Evolutionary conservation across 2,888 invertebrate genomes (phyloP), one percentile per base, ranked within the genome.

Genomic region (Dicyrtoma fusca): DNA sequence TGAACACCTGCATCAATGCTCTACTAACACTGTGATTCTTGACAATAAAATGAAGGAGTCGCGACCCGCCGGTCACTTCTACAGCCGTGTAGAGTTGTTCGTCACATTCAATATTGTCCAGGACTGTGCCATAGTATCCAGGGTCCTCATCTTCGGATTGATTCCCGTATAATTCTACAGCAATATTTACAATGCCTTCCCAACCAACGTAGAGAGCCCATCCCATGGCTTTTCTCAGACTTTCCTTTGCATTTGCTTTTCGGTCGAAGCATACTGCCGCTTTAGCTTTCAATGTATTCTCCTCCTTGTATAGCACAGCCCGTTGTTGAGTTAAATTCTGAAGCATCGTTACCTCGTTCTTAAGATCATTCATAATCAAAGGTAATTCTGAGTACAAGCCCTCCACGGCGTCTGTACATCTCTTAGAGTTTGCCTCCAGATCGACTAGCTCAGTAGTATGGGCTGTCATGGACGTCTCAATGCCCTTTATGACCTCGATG

Each of bases 51-150:
- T 77, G 34, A 13, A 68, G 21, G 0, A 74, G 23, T 62, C 64
- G 73, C 17, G 42, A 63, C 23, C 77, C 77, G 26, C 57, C 77
- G 8, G 75, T 71, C 4, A 49, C 69, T 71, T 79, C 77, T 8
- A 77, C 71, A 4, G 77, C 77, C 0, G 57, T 45, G 49, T 73
- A 71, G 8, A 75, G 45, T 1, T 57, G 26, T 0, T 66, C 44
- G 11, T 74, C 73, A 45, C 73, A 75, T 13, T 34, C 13, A 23
- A 79, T 72, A 23, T 76, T 71, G 47, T 76, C 76, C 25, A 74
- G 53, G 14, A 79, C 71, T 1, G 74, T 55, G 0, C 78, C 78
- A 23, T 71, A 65, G 55, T 77, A 79, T 1, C 77, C 77, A 66
- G 14, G 1, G 73, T 23, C 17, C n/a, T 51, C 23, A 10, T 65